Base-by-base conservation (phyloP, 2,797 vertebrate species). In the Melanotaenia trifasciata region DNA sequence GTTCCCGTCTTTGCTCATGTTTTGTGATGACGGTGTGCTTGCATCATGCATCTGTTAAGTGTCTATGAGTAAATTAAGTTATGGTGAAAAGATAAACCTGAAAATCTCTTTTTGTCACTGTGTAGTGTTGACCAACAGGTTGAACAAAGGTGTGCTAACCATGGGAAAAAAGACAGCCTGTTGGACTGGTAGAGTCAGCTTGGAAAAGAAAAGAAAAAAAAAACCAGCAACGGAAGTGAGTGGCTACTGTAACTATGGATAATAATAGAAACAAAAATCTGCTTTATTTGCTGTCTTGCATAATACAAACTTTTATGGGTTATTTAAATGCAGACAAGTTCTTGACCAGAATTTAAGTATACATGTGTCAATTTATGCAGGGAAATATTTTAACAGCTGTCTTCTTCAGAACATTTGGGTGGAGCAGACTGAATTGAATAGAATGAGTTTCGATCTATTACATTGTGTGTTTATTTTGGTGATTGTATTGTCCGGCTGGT, bases 141-240 rank as follows among this genome's bases (percentile, higher is more conserved):
- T 87, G 63, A 88, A 77, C 89, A 58, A 32, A 90, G 84, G 80
- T 20, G 77, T 82, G 84, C 66, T 76, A 45, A 61, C 38, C 74
- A 66, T 90, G 90, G 84, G 88, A 91, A 84, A 76, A 59, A 60
- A 81, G 80, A 83, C 83, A 92, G 89, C 92, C 86, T 85, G 92
- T 92, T 50, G 50, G 83, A 93, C 92, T 86, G 89, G 92, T 90
- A 90, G 83, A 87, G 90, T 90, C 87, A 87, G 84, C 85, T 90
- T 26, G 50, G 57, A 32, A 51, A 53, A 51, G 22, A 40, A 47
- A 28, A 40, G 74, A 83, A 24, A 40, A 47, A 28, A 13, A 70
- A 81, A 60, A n/a, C 50, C 72, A 28, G 75, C 62, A 33, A 10
- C 84, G 80, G 83, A 85, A 87, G 80, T 50, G n/a, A 82, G 68